Percentiles rank a stretch among this genome's conserved stretches.
phyloP scores from a whole-genome alignment of 2,888 invertebrate species.

The Drosophila incognita region DNA sequence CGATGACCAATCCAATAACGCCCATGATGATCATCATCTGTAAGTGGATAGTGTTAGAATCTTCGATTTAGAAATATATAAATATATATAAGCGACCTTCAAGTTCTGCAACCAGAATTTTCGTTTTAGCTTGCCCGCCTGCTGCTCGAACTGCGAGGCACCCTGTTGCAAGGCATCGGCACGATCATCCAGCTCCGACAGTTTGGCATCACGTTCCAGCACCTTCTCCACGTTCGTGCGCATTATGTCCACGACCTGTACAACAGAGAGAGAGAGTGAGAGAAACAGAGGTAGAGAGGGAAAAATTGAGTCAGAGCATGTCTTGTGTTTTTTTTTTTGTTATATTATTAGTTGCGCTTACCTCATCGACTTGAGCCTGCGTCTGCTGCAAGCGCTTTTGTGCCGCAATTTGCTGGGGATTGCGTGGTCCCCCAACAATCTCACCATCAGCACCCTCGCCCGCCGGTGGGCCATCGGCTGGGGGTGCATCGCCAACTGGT shows the following conservation, averaged over 20 bases:
- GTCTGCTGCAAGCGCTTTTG: slow-evolving; percentile 93
- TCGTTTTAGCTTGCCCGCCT: slow-evolving; percentile 97
- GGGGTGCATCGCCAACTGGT: slow-evolving; percentile 83
- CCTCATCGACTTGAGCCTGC: slow-evolving; percentile 94
- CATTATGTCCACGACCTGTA: slow-evolving; percentile 95
- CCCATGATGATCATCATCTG: slow-evolving; percentile 97
- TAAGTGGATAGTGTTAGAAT: slow-evolving; percentile 47
- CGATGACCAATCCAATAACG: slow-evolving; percentile 91
- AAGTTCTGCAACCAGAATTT: slow-evolving; percentile 99
- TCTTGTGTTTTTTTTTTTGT: too few relatives aligned
- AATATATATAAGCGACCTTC: slow-evolving; percentile 90
- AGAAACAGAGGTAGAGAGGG: background rate
- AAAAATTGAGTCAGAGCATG: background rate
- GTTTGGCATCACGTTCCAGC: slow-evolving; percentile 96
- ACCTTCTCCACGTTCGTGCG: slow-evolving; percentile 98
- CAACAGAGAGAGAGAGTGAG: too few relatives aligned
- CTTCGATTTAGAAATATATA: background rate
- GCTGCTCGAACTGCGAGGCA: slow-evolving; percentile 98
- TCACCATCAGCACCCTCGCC: slow-evolving; percentile 90
- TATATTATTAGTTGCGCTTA: slow-evolving; percentile 62
- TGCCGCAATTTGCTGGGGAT: slow-evolving; percentile 93
- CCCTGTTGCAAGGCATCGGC: slow-evolving; percentile 97
- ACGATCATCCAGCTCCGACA: slow-evolving; percentile 97
- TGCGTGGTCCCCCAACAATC: slow-evolving; percentile 93
- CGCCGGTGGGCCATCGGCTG: slow-evolving; percentile 88